Evolutionary conservation across 2,888 invertebrate genomes (phyloP).

Genomic region (Amphimallon solstitiale): DNA sequence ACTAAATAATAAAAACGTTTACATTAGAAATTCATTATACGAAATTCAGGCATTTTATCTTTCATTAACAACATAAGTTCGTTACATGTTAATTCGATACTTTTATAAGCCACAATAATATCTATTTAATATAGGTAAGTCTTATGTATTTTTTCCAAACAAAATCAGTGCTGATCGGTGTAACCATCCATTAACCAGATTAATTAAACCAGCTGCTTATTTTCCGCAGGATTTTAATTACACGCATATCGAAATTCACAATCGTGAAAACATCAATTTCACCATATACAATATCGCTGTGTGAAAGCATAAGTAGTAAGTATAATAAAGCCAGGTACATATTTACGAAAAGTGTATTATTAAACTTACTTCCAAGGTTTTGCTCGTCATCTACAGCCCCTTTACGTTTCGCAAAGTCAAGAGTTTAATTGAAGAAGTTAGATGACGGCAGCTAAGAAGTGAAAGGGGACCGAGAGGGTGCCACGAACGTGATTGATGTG

Average conservation of each 20-base stretch:
- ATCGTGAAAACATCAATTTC: background rate
- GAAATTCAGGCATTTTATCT: too few relatives aligned
- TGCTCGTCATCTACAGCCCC: background rate
- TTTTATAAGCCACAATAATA: too few relatives aligned
- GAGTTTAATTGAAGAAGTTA: constrained; percentile 31
- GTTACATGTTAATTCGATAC: too few relatives aligned
- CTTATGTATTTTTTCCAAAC: too few relatives aligned
- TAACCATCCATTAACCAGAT: too few relatives aligned
- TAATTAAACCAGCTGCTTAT: too few relatives aligned
- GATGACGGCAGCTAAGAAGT: background rate
- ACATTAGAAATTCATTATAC: too few relatives aligned
- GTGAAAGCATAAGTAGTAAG: background rate
- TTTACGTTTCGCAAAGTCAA: background rate
- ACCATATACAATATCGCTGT: background rate
- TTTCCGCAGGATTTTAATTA: too few relatives aligned
- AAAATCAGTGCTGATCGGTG: too few relatives aligned
- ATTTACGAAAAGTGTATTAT: background rate
- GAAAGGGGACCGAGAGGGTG: background rate
- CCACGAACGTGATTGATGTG: constrained; percentile 20
- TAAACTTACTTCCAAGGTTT: background rate
- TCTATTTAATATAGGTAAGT: too few relatives aligned
- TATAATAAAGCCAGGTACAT: background rate
- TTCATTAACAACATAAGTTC: too few relatives aligned
- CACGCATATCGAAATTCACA: background rate
- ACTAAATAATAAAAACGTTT: too few relatives aligned